Evolutionary conservation across 1,140 invertebrate genomes (phyloP).

Genomic region (Notospermus geniculatus): DNA sequence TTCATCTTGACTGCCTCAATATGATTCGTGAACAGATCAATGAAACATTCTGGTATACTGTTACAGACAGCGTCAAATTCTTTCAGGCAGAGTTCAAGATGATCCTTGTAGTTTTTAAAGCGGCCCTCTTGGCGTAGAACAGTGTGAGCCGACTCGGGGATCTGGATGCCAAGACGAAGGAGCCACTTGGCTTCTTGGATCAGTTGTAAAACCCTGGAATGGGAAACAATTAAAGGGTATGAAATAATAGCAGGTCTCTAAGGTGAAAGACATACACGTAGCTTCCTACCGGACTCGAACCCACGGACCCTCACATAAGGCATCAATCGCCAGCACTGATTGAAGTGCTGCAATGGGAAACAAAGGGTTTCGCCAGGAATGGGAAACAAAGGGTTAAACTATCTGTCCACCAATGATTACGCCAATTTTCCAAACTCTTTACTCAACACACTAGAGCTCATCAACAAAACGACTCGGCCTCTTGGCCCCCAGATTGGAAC

Average conservation of each 20-base stretch:
- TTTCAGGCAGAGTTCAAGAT: slow-evolving; percentile 47
- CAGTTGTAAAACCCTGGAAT: slow-evolving; percentile 48
- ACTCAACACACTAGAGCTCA: too few species aligned
- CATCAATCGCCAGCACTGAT: too few species aligned
- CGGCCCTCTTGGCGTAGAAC: slow-evolving; percentile 49
- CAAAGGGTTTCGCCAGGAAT: too few species aligned
- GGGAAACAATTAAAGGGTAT: slow-evolving; percentile 6
- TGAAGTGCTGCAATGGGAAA: too few species aligned
- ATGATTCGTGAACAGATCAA: slow-evolving; percentile 44
- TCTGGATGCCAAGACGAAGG: slow-evolving; percentile 46
- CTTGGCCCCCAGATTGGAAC: too few species aligned
- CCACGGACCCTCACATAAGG: too few species aligned
- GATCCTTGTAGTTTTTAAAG: slow-evolving; percentile 55
- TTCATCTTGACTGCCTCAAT: slow-evolving; percentile 44
- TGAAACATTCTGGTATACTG: slow-evolving; percentile 40
- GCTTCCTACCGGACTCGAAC: too few species aligned
- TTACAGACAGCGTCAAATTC: slow-evolving; percentile 41
- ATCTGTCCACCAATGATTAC: too few species aligned
- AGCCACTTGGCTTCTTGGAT: slow-evolving; percentile 56
- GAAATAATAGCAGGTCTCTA: not conserved
- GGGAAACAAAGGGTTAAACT: too few species aligned
- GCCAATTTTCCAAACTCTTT: too few species aligned
- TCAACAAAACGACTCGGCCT: too few species aligned
- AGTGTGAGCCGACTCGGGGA: slow-evolving; percentile 45
- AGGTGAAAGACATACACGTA: too few species aligned